These are phyloP conservation scores for Branchellion lobata DNA, from an alignment of 2,888 invertebrate species.

Conservation along the genomic window DNA sequence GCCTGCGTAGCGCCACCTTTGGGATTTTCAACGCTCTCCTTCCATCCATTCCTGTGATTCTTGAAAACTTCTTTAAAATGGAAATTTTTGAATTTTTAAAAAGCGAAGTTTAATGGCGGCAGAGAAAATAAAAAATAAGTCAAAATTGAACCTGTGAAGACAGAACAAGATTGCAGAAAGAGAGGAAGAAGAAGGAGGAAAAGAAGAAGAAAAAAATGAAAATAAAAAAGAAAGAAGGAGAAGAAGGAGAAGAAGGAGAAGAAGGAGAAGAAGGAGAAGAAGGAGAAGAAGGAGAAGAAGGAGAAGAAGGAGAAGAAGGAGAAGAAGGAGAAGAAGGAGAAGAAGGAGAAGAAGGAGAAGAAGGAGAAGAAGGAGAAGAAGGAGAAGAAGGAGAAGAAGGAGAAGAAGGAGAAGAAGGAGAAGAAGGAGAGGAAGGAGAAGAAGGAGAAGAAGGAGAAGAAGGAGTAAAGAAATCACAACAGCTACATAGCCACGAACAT, in stretches of 20 bases:
- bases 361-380: background rate
- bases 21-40: no score
- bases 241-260: background rate
- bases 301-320: background rate
- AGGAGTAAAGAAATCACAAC: no score
- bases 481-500: no score
- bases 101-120: no score
- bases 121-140: constrained; percentile 30
- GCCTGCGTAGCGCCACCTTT: no score
- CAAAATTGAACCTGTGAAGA: background rate
- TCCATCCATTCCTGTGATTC: no score
- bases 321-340: background rate
- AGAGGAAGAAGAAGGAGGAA: background rate
- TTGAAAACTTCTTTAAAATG: no score
- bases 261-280: background rate
- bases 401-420: background rate
- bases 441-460: background rate
- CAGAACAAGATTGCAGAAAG: background rate
- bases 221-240: no score
- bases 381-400: background rate
- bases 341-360: background rate
- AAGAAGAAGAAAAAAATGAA: no score
- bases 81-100: no score
- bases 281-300: background rate
- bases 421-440: background rate